Base-by-base conservation (phyloP, 2,888 invertebrate species). In the Ischnura elegans region DNA sequence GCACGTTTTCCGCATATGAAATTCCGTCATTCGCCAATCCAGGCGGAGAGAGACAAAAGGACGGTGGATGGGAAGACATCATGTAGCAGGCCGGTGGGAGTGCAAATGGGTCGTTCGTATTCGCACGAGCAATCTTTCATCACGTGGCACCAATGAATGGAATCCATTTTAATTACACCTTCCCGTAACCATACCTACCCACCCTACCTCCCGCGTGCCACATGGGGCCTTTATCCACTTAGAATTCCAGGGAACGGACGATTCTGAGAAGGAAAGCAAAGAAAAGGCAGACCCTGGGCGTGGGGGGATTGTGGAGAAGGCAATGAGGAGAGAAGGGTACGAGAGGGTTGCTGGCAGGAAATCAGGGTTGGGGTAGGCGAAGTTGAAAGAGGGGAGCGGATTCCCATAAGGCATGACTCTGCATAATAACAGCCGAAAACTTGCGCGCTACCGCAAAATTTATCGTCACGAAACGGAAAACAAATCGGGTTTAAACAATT, bases 401-500 rank as follows among this genome's bases (percentile, higher is more conserved):
- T 76, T 76, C 76, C 76, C 76, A 76, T 76, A 36, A 76, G 76
- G 76, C 76, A 29, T 76, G 76, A 76, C 76, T 29, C 76, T 76
- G 76, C 42, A 87, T 87, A 51, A 61, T 61, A 55, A 61, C 61
- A 45, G 61, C 61, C 61, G 90, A 61, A 90, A 90, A 90, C 61
- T 90, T n/a, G 61, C 36, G 61, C 36, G 61, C n/a, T 90, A n/a
- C 61, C 90, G 36, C 42, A 45, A 90, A 43, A 61, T 90, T 90
- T 90, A 66, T 90, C n/a, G 90, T 66, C n/a, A 43, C n/a, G 90
- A 61, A 90, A 61, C 61, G 87, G 51, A 43, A 42, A 61, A 90
- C 55, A 90, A 90, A 90, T 90, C 42, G 61, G 90, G 45, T 90
- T 90, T 76, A 25, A 45, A 90, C n/a, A 90, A 90, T 61, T 55